phyloP scores from a whole-genome alignment of 53 echinoderm and acorn worm species.

The Apostichopus leukothele region DNA sequence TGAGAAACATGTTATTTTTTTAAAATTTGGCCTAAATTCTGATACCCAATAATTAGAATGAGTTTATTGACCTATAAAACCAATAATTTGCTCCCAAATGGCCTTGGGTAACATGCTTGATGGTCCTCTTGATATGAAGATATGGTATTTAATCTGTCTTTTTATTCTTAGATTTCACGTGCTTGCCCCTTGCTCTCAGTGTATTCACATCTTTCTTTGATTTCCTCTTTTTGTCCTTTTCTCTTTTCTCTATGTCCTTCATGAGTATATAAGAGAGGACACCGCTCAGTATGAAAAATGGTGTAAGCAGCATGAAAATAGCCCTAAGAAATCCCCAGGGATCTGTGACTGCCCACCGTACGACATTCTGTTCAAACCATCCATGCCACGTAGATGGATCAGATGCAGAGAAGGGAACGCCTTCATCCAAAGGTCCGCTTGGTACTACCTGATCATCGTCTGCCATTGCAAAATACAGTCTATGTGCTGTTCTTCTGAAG shows the following conservation, averaged over 20 bases:
- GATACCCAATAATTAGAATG: too few species aligned
- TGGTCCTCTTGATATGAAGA: not conserved
- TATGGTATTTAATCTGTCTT: slow-evolving; percentile 27
- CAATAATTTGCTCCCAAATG: too few species aligned
- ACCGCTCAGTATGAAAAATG: slow-evolving; percentile 91
- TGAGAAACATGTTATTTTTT: too few species aligned
- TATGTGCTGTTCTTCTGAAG: too few species aligned
- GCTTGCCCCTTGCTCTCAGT: slow-evolving; percentile 72
- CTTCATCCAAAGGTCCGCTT: slow-evolving; percentile 23
- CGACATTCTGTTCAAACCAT: slow-evolving; percentile 90
- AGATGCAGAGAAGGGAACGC: slow-evolving; percentile 7
- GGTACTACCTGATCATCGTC: slow-evolving; percentile 31
- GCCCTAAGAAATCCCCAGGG: slow-evolving; percentile 89
- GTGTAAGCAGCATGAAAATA: slow-evolving; percentile 84
- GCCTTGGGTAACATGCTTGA: not conserved
- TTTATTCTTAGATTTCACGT: slow-evolving; percentile 63
- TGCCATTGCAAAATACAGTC: slow-evolving; percentile 3
- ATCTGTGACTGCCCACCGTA: slow-evolving; percentile 88
- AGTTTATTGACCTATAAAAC: too few species aligned
- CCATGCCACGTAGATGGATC: slow-evolving; percentile 71
- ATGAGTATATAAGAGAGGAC: slow-evolving; percentile 84
- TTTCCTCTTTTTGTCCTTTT: slow-evolving; percentile 92
- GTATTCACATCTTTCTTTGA: slow-evolving; percentile 91
- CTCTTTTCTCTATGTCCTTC: slow-evolving; percentile 96
- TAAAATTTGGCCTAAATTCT: too few species aligned